Evolutionary conservation across 2,113 vertebrate genomes (phyloP).

Genomic region (Perca flavescens): DNA sequence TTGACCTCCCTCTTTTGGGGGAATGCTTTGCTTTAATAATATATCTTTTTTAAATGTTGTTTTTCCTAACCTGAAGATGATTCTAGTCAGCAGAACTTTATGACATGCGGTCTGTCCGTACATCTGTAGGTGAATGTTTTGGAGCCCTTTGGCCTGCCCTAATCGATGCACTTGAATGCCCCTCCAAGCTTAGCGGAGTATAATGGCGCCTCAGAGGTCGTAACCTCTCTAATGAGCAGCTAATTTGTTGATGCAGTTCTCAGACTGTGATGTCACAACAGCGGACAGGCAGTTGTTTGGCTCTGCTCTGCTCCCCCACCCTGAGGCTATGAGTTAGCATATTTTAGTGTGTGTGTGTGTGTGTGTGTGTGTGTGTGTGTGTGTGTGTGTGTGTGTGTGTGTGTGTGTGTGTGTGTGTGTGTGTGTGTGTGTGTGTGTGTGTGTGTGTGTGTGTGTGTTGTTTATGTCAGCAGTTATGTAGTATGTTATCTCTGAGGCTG

Average conservation of each 20-base stretch:
- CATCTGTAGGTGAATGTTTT: slow-evolving; percentile 2
- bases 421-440: slow-evolving; percentile 9
- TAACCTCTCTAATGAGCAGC: slow-evolving; percentile 56
- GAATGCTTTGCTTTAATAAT: background rate
- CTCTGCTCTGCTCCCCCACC: slow-evolving; percentile 8
- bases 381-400: background rate
- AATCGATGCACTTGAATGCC: slow-evolving; percentile 16
- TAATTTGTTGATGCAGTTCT: slow-evolving; percentile 53
- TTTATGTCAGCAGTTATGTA: background rate
- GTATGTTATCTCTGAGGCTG: background rate
- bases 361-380: background rate
- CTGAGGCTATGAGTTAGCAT: slow-evolving; percentile 42
- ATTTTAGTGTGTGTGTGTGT: slow-evolving; percentile 25
- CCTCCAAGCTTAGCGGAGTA: background rate
- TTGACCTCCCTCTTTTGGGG: background rate
- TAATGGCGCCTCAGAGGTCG: slow-evolving; percentile 40
- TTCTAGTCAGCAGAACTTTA: background rate
- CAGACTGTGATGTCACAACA: slow-evolving; percentile 30
- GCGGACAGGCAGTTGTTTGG: slow-evolving; percentile 15
- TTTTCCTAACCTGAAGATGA: background rate
- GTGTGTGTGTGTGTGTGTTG: slow-evolving; percentile 10
- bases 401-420: background rate
- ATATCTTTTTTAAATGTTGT: background rate
- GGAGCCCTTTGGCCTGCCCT: slow-evolving; percentile 10
- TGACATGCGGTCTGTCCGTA: background rate